These are phyloP conservation scores for Sepiola atlantica DNA, from an alignment of 2,888 invertebrate species.

Conservation along the genomic window DNA sequence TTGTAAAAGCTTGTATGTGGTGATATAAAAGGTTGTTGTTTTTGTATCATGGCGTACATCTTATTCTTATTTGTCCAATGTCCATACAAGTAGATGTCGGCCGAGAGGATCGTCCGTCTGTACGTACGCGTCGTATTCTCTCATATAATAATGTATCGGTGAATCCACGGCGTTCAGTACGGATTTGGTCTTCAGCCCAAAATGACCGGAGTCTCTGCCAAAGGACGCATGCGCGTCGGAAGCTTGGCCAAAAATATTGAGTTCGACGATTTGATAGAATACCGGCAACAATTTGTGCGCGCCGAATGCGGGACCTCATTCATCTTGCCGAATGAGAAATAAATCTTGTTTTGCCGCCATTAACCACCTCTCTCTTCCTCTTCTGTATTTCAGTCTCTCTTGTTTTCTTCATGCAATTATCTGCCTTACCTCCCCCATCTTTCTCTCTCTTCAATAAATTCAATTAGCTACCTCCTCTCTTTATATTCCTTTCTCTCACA, in stretches of 20 bases:
- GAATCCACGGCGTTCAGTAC: not conserved
- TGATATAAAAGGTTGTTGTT: not conserved
- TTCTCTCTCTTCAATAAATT: too few species aligned
- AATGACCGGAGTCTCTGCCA: not conserved
- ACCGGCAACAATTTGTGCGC: conserved; percentile 3
- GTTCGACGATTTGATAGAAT: not conserved
- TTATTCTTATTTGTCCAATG: not conserved
- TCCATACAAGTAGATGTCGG: not conserved
- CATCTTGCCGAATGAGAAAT: conserved; percentile 32
- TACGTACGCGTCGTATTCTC: not conserved
- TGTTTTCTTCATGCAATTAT: too few species aligned
- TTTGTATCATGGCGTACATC: not conserved
- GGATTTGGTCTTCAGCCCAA: not conserved
- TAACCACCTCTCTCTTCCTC: too few species aligned
- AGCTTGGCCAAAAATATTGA: not conserved
- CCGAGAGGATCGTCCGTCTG: not conserved
- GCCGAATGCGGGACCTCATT: not conserved
- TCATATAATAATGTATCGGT: not conserved
- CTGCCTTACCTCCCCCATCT: not conserved
- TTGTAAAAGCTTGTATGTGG: not conserved
- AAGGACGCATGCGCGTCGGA: not conserved
- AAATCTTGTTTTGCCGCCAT: not conserved
- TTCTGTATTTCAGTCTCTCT: too few species aligned
- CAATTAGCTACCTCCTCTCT: too few species aligned
- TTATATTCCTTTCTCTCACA: too few species aligned